Evolutionary conservation across 2,888 invertebrate species (phyloP), one percentile per base, ranked within the genome.

Genomic region (Melanophora roralis): DNA sequence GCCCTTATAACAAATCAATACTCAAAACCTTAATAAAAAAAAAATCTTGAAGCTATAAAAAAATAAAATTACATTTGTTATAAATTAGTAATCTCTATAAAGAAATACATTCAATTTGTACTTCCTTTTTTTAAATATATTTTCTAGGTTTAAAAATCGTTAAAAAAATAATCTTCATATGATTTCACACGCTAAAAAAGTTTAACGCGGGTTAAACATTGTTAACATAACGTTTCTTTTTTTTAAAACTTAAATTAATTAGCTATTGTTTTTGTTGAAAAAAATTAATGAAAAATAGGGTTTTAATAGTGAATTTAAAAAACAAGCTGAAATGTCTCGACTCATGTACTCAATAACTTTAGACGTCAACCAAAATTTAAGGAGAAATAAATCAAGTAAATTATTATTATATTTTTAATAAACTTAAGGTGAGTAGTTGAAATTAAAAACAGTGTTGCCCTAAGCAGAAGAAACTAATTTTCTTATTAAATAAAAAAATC

Each of bases 351-450:
- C 27, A 53, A 14, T 16, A 53, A 32, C 14, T 53, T 53, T 32
- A 53, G 14, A 27, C 14, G 0, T 27, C 7, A 3, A 51, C 34
- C 1, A 53, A 16, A n/a, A n/a, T 4, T 14, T n/a, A 32, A 53
- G 8, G n/a, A n/a, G n/a, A n/a, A n/a, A n/a, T n/a, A 32, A 14
- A 16, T 7, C 2, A 32, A 53, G 19, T 14, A 32, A 23, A 23
- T 49, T 27, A 49, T 12, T 47, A 47, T 12, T 12, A n/a, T 34
- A 19, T 34, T 45, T 14, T 6, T 14, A 3, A 49, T 51, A 27
- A 59, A 19, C 69, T 71, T 71, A 59, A 59, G 69, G 59, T 40
- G 14, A 38, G 23, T 27, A 27, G 16, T 43, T 43, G 9, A 36
- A 40, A 43, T 16, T 43, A 43, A 43, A 43, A 8, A 16, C 6